Percentiles rank a stretch among this genome's conserved stretches.
Conservation (phyloP, 2,888 invertebrate species). For the Cryptocephalus primarius region DNA sequence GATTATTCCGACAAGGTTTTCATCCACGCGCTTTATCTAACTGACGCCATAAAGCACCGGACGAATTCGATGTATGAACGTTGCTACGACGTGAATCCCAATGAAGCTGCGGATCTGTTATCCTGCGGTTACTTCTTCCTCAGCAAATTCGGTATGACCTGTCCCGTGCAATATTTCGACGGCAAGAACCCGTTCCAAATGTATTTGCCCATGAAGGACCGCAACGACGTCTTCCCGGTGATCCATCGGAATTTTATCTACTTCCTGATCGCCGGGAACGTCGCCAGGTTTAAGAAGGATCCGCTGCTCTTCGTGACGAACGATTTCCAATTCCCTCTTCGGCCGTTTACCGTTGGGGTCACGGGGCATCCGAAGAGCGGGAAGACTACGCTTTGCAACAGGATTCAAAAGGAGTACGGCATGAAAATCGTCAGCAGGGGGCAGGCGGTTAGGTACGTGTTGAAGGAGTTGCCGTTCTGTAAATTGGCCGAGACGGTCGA, state of each 20-base stretch:
- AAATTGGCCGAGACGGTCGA: slow-evolving; percentile 39
- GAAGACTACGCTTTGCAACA: slow-evolving; percentile 45
- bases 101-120: slow-evolving; percentile 47
- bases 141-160: slow-evolving; percentile 52
- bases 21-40: slow-evolving; percentile 21
- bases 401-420: slow-evolving; percentile 44
- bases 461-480: slow-evolving; percentile 42
- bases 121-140: slow-evolving; percentile 47
- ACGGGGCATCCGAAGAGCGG: slow-evolving; percentile 55
- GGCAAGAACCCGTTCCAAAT: slow-evolving; percentile 41
- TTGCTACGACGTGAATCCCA: slow-evolving; percentile 41
- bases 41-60: slow-evolving; percentile 36
- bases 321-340: slow-evolving; percentile 36
- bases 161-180: slow-evolving; percentile 51
- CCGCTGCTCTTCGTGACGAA: slow-evolving; percentile 46
- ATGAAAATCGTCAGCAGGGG: slow-evolving; percentile 46
- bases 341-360: slow-evolving; percentile 44
- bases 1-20: slow-evolving; percentile 27
- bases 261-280: slow-evolving; percentile 42
- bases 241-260: slow-evolving; percentile 50
- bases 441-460: slow-evolving; percentile 40
- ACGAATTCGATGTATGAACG: slow-evolving; percentile 46
- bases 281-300: slow-evolving; percentile 42
- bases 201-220: slow-evolving; percentile 37
- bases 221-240: slow-evolving; percentile 42